Percentiles rank a stretch among this genome's conserved stretches.
phyloP scores from a whole-genome alignment of 2,797 vertebrate genomes.

The Anguilla marmorata region DNA sequence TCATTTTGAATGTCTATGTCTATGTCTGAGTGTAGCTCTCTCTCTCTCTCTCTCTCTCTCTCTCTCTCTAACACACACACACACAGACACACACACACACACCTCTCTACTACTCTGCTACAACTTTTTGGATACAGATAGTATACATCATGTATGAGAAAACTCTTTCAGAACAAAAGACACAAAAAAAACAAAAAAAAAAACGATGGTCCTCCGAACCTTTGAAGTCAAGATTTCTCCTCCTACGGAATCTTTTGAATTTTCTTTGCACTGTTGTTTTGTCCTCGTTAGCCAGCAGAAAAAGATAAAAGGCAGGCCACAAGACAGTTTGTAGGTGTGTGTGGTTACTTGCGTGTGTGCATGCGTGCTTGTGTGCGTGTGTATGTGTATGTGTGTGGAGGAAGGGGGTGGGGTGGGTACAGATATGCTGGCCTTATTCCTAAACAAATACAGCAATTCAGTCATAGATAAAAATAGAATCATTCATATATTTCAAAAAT shows the following conservation, averaged over 20 bases:
- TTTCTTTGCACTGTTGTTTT: constrained; percentile 42
- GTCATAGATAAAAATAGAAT: constrained; percentile 11
- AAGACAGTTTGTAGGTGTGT: constrained; percentile 14
- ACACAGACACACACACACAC: not conserved
- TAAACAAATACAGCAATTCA: not conserved
- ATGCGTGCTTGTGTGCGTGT: constrained; percentile 5
- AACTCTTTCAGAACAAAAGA: not conserved
- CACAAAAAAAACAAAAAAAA: not conserved
- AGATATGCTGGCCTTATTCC: not conserved
- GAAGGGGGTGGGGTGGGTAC: not conserved
- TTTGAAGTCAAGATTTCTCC: constrained; percentile 59
- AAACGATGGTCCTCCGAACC: constrained; percentile 15
- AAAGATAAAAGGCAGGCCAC: constrained; percentile 45
- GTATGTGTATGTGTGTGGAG: constrained; percentile 26
- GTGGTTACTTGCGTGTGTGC: not conserved
- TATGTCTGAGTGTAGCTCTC: not conserved
- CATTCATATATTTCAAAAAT: constrained; percentile 2
- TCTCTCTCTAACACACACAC: constrained; percentile 7
- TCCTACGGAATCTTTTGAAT: constrained; percentile 41
- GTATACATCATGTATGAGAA: not conserved
- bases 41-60: not conserved
- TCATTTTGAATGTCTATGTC: too few relatives aligned
- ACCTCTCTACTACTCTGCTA: not conserved
- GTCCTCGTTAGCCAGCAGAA: constrained; percentile 53
- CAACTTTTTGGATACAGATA: not conserved